Evolutionary conservation across 2,113 vertebrate species (phyloP).

Genomic region (Astur gentilis): DNA sequence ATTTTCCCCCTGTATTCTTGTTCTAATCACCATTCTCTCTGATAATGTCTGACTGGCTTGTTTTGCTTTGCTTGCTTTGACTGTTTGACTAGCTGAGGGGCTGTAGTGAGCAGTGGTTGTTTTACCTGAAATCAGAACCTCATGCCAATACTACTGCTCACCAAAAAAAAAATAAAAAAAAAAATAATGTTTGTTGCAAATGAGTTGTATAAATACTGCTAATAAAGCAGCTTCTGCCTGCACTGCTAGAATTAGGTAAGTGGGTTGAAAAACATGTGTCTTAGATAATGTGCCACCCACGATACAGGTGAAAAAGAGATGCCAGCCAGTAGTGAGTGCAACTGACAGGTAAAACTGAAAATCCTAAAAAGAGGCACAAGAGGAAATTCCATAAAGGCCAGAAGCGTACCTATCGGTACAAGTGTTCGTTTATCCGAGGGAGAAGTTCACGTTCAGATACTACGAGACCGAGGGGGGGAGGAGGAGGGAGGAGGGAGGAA

Average conservation of each 20-base stretch:
- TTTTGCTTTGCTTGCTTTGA: slow-evolving; percentile 49
- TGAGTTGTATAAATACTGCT: neutral
- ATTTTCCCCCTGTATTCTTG: slow-evolving; percentile 31
- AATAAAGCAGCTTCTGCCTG: neutral
- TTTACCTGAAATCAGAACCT: slow-evolving; percentile 38
- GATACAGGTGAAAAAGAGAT: neutral
- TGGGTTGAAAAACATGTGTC: slow-evolving; percentile 11
- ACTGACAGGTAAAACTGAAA: slow-evolving; percentile 14
- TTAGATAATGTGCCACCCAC: neutral
- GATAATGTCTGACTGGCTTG: slow-evolving; percentile 35
- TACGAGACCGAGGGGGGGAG: neutral
- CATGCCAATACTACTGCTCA: neutral
- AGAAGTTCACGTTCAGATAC: neutral
- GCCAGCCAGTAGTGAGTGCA: neutral
- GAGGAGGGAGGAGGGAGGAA: neutral
- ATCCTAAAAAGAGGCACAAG: neutral
- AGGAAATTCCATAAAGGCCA: neutral
- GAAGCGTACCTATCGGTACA: neutral
- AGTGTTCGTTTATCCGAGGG: neutral
- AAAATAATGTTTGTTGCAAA: neutral
- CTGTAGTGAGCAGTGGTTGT: slow-evolving; percentile 20
- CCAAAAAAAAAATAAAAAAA: neutral
- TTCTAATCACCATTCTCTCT: slow-evolving; percentile 5
- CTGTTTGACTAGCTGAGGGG: neutral
- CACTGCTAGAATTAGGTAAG: slow-evolving; percentile 21